phyloP scores from a whole-genome alignment of 2,797 vertebrate genomes.

The Danio jaintianensis region DNA sequence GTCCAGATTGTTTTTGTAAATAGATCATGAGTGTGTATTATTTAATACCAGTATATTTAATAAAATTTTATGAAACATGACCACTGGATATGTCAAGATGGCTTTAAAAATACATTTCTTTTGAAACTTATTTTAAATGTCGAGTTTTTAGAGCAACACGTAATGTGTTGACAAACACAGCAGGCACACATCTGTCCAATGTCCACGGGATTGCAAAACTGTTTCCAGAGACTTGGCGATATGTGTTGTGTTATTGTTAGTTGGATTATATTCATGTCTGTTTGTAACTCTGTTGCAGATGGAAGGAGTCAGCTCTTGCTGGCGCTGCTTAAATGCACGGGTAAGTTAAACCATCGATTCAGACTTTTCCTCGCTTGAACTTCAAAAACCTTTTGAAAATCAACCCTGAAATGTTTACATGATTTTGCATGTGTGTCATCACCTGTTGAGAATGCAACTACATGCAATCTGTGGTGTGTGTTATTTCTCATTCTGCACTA shows the following conservation, averaged over 20 bases:
- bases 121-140: too few species aligned
- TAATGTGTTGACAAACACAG: too few species aligned
- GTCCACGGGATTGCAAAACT: neutral
- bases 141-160: too few species aligned
- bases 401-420: conserved; percentile 6
- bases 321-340: conserved; percentile 96
- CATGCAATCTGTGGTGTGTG: conserved; percentile 7
- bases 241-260: neutral
- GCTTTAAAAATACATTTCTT: too few species aligned
- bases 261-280: conserved; percentile 58
- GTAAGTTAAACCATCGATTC: conserved; percentile 70
- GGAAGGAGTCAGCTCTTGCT: conserved; percentile 97
- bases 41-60: neutral
- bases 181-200: too few species aligned
- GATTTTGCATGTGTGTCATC: neutral
- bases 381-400: conserved; percentile 22
- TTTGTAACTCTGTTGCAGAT: conserved; percentile 76
- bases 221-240: neutral
- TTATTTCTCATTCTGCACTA: conserved; percentile 21
- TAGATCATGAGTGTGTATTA: neutral
- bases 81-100: neutral
- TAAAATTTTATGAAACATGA: neutral
- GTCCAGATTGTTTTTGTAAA: conserved; percentile 2
- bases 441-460: neutral
- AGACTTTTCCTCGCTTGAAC: neutral